These are phyloP conservation scores for Eulemur rubriventer DNA, from an alignment of 2,797 vertebrate species.

Conservation along the genomic window DNA sequence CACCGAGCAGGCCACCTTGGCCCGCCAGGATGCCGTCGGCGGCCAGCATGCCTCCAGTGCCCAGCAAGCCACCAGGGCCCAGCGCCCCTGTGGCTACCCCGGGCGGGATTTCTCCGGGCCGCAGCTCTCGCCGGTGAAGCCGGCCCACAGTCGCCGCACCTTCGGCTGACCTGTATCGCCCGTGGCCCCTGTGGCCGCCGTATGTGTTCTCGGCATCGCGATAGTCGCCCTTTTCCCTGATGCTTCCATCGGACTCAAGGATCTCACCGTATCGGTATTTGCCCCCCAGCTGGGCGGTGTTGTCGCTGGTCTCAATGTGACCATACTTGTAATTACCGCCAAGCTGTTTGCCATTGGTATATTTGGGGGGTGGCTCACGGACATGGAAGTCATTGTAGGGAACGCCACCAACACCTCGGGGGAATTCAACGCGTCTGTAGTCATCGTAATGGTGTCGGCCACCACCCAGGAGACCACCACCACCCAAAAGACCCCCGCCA, in stretches of 20 bases:
- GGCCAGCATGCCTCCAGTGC: constrained; percentile 73
- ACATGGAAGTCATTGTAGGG: constrained; percentile 68
- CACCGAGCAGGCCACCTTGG: constrained; percentile 72
- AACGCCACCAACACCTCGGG: constrained; percentile 71
- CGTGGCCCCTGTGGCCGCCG: accelerated
- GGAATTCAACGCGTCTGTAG: constrained; percentile 41
- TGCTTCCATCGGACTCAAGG: constrained; percentile 53
- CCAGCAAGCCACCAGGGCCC: constrained; percentile 74
- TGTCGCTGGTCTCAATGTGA: constrained; percentile 54
- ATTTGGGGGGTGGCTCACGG: neutral
- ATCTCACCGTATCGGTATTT: constrained; percentile 65
- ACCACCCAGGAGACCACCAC: constrained; percentile 10
- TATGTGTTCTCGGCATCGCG: accelerated
- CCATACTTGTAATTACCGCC: constrained; percentile 76
- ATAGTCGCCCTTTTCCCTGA: constrained; percentile 8
- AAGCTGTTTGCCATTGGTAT: constrained; percentile 68
- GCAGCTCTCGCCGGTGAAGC: constrained; percentile 50
- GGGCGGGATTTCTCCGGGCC: constrained; percentile 65
- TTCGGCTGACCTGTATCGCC: constrained; percentile 1
- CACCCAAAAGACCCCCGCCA: neutral
- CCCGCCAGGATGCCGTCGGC: constrained; percentile 57
- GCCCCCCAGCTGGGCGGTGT: constrained; percentile 58
- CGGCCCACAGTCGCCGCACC: accelerated
- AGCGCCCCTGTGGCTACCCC: constrained; percentile 69
- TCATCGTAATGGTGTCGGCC: constrained; percentile 44